Base-by-base conservation (phyloP, 2,888 invertebrate species). In the Coremacera marginata region DNA sequence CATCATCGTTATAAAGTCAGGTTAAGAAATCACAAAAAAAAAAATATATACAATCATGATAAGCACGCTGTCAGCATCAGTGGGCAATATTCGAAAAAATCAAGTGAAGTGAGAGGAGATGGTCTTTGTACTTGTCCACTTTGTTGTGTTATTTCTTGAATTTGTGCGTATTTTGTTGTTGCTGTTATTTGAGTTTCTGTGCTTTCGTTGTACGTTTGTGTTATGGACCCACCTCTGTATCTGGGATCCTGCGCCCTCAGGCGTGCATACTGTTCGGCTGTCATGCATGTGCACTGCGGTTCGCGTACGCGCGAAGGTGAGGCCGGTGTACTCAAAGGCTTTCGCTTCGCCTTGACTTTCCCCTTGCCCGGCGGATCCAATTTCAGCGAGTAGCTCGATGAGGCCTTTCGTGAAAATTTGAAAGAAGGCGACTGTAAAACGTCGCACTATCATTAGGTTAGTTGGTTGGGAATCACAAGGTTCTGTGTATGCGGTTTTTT, bases 321-420 rank as follows among this genome's bases (percentile, higher is more conserved):
- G 31, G 97, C 97, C 70, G 97, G 97, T 63, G 97, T 98, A 87
- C 97, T 98, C 83, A 96, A 91, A 70, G 96, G 96, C 91, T 96
- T 96, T 91, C 96, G 93, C 90, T 96, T 95, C 85, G 94, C 93
- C 90, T 96, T 96, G 88, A 94, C 93, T 90, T 95, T 95, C 90
- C 95, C 94, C 91, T 95, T 95, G 89, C 92, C 94, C 82, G 95
- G 95, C 80, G 96, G 95, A 89, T 98, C 98, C 91, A 97, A 92
- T 92, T 96, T 96, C 90, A 98, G 93, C 88, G 97, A 98, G 92
- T 97, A 98, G 90, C 97, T 97, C 86, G 97, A 97, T 84, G 97
- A 96, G 88, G 97, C 97, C 93, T 98, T 98, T 90, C 98, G 94
- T 90, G 97, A 96, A 92, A 97, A 97, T 93, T 97, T 97, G 94